Evolutionary conservation across 2,797 vertebrate species (phyloP), one percentile per base, ranked within the genome.

Genomic region (Perodicticus potto): DNA sequence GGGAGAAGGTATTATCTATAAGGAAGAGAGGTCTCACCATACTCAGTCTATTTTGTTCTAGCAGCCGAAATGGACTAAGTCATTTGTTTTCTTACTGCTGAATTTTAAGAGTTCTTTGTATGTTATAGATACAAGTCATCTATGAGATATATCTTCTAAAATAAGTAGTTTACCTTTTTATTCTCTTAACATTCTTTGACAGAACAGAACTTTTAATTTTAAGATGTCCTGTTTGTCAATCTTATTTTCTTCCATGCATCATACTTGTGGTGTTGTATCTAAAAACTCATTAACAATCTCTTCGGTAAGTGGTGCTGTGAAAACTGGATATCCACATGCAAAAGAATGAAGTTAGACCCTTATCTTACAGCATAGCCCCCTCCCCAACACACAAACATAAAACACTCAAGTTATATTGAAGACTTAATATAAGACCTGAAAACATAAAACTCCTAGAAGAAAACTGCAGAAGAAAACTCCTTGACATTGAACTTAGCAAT

Each of bases 201-300:
- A 86, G 27, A 94, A 12, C 14, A 29, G 16, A 82, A 72, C 16
- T 37, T 77, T 93, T 92, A 73, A 85, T 43, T 91, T 88, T 34
- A 59, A 37, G 88, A 49, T 19, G 23, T 73, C 19, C 14, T 88
- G 2, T 0, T 82, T 95, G 40, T 16, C 32, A 40, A 29, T 61
- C 13, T 72, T 78, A 87, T 72, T 89, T 72, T 95, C 40, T 83
- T 76, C 20, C 23, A 29, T 78, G 16, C 27, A 82, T 55, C 16
- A 14, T 91, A 40, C 2, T 88, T 89, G 78, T 61, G 3, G 5
- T 80, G 22, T 70, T 81, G 2, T 74, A 63, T 59, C 23, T 89
- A 73, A 63, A 95, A 86, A 19, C 19, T 43, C 55, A 87, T 84
- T 80, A 53, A 3, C 5, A 73, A 13, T 76, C 16, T 86, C n/a